phyloP scores from a whole-genome alignment of 2,888 invertebrate genomes.

The Plebejus melissa region DNA sequence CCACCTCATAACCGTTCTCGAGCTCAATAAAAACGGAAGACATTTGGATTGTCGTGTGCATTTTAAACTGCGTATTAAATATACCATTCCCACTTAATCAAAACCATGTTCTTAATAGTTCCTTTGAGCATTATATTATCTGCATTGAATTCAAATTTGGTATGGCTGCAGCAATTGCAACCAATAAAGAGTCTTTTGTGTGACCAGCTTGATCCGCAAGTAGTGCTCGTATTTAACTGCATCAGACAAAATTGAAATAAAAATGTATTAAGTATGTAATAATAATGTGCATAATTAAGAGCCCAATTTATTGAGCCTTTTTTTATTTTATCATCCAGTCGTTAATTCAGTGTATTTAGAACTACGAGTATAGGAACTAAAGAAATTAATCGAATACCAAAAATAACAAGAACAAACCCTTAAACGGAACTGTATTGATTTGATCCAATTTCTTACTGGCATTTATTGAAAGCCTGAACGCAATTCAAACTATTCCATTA shows the following conservation, averaged over 20 bases:
- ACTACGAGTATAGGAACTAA: not conserved
- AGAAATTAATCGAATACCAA: not conserved
- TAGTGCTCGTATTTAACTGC: slow-evolving; percentile 20
- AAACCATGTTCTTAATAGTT: slow-evolving; percentile 36
- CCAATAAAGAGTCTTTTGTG: slow-evolving; percentile 45
- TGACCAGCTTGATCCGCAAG: slow-evolving; percentile 36
- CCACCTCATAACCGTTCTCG: no score
- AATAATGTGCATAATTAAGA: not conserved
- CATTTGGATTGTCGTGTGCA: not conserved
- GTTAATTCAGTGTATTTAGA: not conserved
- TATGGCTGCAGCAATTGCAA: slow-evolving; percentile 41
- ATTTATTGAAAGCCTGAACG: slow-evolving; percentile 34
- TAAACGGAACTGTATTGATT: not conserved
- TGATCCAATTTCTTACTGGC: slow-evolving; percentile 32
- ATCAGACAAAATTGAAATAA: not conserved
- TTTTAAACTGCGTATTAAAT: slow-evolving; percentile 6
- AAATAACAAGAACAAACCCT: not conserved
- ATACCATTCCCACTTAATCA: slow-evolving; percentile 39
- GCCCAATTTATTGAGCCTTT: no score
- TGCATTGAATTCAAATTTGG: slow-evolving; percentile 47
- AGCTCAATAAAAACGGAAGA: slow-evolving; percentile 2
- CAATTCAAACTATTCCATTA: slow-evolving; percentile 41
- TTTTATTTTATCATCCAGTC: no score
- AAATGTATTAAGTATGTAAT: not conserved
- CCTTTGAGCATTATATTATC: slow-evolving; percentile 40